Evolutionary conservation across 1,140 invertebrate genomes (phyloP).

Genomic region (Rhizoglyphus robini): DNA sequence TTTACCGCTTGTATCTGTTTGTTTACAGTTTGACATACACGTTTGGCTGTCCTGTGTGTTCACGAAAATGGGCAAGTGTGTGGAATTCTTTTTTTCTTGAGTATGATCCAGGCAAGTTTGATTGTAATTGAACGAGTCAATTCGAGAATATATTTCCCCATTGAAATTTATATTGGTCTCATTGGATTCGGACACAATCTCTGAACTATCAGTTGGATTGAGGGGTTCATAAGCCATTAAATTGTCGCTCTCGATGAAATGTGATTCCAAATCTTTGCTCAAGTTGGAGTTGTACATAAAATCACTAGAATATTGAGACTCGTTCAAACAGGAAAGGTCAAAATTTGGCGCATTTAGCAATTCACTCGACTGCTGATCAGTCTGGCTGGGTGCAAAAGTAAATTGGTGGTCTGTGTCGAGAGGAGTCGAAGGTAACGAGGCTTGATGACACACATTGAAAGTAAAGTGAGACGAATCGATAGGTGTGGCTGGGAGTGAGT

Average conservation of each 20-base stretch:
- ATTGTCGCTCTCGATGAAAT: neutral
- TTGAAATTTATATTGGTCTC: too few species aligned
- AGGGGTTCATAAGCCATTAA: too few species aligned
- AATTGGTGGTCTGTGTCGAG: neutral
- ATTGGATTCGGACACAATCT: too few species aligned
- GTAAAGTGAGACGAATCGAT: conserved; percentile 12
- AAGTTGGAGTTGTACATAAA: too few species aligned
- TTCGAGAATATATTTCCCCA: too few species aligned
- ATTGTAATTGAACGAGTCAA: too few species aligned
- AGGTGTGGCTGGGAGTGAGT: conserved; percentile 6
- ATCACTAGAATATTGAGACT: neutral
- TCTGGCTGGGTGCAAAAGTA: neutral
- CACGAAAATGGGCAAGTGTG: too few species aligned
- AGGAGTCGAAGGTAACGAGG: neutral
- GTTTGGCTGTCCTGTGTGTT: too few species aligned
- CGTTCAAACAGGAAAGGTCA: conserved; percentile 1
- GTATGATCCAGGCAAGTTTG: too few species aligned
- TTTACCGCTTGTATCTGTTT: neutral
- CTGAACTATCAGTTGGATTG: too few species aligned
- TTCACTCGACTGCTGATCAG: neutral
- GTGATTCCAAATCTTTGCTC: neutral
- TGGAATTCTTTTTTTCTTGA: too few species aligned
- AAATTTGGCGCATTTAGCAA: neutral
- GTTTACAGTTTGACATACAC: too few species aligned
- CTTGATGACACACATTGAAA: neutral